Conservation (phyloP, 2,797 vertebrate species). For the Crocidura indochinensis region DNA sequence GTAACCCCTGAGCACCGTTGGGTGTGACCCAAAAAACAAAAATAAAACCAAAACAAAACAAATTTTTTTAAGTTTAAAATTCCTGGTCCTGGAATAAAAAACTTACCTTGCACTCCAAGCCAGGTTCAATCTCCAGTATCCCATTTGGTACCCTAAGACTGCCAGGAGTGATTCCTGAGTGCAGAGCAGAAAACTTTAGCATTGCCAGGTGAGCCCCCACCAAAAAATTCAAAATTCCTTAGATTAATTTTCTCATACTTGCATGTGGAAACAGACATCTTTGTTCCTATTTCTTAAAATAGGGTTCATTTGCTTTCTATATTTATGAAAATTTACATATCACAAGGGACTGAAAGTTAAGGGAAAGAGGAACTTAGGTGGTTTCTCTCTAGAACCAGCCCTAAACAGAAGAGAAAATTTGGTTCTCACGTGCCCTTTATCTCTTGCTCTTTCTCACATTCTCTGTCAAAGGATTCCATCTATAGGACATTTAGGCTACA, state of each 20-base stretch:
- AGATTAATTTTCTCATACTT: slow-evolving; percentile 20
- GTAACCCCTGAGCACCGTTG: no score
- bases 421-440: not conserved
- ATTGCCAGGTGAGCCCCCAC: no score
- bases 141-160: no score
- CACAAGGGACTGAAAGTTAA: slow-evolving; percentile 38
- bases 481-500: not conserved
- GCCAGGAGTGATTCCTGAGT: no score
- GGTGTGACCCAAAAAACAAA: no score
- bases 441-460: slow-evolving; percentile 41
- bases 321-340: slow-evolving; percentile 65
- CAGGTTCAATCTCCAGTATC: no score
- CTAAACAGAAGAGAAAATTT: slow-evolving; percentile 1
- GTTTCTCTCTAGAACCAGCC: slow-evolving; percentile 50
- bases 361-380: slow-evolving; percentile 42
- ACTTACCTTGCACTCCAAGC: no score
- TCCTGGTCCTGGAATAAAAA: no score
- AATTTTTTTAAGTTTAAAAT: no score
- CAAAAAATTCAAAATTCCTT: slow-evolving; percentile 32
- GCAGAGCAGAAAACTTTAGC: no score
- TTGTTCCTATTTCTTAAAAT: slow-evolving; percentile 67
- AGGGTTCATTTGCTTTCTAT: slow-evolving; percentile 62
- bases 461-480: not conserved
- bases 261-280: slow-evolving; percentile 21
- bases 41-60: no score